These are phyloP conservation scores for Caenorhabditis japonica DNA, from an alignment of 2,888 invertebrate species.

Conservation along the genomic window DNA sequence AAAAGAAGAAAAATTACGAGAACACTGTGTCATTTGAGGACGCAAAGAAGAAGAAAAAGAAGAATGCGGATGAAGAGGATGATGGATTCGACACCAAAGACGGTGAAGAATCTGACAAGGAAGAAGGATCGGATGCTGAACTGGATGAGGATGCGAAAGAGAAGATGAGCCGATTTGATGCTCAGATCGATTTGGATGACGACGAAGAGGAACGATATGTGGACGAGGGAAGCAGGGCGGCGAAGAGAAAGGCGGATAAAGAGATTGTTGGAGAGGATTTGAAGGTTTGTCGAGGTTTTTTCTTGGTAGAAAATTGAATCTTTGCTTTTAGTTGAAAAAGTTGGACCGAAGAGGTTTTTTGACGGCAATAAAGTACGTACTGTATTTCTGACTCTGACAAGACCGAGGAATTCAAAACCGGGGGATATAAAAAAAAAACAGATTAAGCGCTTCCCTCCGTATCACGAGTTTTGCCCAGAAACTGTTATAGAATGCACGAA, in stretches of 20 bases:
- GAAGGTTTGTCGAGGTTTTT: no score
- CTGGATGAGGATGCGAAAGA: conserved; percentile 49
- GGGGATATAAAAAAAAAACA: no score
- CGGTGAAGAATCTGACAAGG: conserved; percentile 31
- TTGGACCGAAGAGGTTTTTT: no score
- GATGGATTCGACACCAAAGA: conserved; percentile 59
- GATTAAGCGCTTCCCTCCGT: no score
- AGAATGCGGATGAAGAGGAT: conserved; percentile 78
- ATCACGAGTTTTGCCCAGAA: no score
- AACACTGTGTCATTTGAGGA: conserved; percentile 65
- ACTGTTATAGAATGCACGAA: no score
- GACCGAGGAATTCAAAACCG: no score
- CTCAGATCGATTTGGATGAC: conserved; percentile 61
- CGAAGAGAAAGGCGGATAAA: conserved; percentile 59
- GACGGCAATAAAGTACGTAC: no score
- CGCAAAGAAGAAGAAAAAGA: conserved; percentile 54
- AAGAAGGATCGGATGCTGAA: conserved; percentile 50
- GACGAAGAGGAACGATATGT: conserved; percentile 53
- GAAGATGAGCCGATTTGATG: conserved; percentile 53
- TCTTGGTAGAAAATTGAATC: neutral
- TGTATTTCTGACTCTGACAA: no score
- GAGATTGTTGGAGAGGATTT: conserved; percentile 58
- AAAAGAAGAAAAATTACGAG: conserved; percentile 46
- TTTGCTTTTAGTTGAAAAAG: neutral
- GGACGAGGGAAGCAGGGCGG: conserved; percentile 53